These are phyloP conservation scores for Drosophila persimilis DNA, from an alignment of 1,140 invertebrate species.

Conservation along the genomic window DNA sequence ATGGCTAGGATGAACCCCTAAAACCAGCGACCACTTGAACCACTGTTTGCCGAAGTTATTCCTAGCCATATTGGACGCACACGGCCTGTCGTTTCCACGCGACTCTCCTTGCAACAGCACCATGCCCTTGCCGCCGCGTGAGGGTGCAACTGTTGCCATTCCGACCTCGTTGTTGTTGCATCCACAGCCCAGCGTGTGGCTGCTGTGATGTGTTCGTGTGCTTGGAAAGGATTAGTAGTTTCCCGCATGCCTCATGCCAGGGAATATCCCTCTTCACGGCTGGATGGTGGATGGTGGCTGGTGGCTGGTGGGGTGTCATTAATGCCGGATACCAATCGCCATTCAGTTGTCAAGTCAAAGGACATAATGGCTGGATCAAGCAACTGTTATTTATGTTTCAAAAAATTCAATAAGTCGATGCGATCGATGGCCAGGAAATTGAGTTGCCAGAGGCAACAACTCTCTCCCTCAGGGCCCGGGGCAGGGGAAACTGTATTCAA, in stretches of 20 bases:
- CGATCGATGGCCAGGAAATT: neutral
- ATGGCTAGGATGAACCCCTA: conserved; percentile 1
- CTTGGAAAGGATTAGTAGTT: conserved; percentile 70
- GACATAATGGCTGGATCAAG: conserved; percentile 31
- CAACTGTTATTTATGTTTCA: conserved; percentile 43
- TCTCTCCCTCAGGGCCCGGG: too few species aligned
- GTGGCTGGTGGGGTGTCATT: conserved; percentile 20
- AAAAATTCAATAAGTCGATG: conserved; percentile 10
- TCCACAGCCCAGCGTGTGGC: conserved; percentile 72
- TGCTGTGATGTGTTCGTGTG: conserved; percentile 43
- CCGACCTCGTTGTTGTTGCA: conserved; percentile 47
- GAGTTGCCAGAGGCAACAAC: neutral
- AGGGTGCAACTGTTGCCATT: conserved; percentile 35
- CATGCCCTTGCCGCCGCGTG: conserved; percentile 21
- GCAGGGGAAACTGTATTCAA: too few species aligned
- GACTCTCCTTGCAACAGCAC: conserved; percentile 41
- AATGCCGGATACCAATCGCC: conserved; percentile 30
- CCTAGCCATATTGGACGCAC: conserved; percentile 55
- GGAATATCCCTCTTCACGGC: conserved; percentile 18
- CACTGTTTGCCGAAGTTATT: conserved; percentile 70
- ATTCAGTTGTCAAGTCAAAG: conserved; percentile 38
- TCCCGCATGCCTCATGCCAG: neutral
- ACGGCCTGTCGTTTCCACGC: conserved; percentile 48
- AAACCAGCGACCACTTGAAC: conserved; percentile 52
- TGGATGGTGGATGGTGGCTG: neutral